Evolutionary conservation across 2,888 invertebrate genomes (phyloP).

Genomic region (Hydrotaea diabolus): DNA sequence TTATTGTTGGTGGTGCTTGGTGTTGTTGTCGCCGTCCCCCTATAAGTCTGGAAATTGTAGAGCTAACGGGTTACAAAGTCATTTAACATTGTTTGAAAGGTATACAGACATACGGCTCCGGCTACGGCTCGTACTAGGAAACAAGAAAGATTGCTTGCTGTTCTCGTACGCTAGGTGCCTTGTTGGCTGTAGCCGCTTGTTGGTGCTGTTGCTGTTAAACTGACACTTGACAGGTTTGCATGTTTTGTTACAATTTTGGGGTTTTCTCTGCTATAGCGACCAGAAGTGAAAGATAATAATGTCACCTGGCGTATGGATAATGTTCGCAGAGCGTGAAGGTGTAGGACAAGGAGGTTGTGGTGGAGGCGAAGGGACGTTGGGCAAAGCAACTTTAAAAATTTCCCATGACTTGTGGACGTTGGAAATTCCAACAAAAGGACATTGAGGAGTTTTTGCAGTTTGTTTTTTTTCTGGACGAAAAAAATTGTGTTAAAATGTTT

Average conservation of each 20-base stretch:
- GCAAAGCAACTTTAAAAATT: background rate
- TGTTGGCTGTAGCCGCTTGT: constrained; percentile 59
- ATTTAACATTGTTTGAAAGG: constrained; percentile 63
- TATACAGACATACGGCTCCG: background rate
- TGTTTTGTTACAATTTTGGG: constrained; percentile 67
- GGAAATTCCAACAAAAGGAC: background rate
- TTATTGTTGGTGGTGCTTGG: background rate
- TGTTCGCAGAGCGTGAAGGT: background rate
- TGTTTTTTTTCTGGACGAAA: too few relatives aligned
- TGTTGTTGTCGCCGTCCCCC: background rate
- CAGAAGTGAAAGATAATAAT: constrained; percentile 64
- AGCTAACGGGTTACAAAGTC: constrained; percentile 61
- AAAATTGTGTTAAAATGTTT: too few relatives aligned
- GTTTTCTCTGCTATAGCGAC: constrained; percentile 52
- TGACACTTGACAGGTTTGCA: constrained; percentile 68
- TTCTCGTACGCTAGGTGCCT: constrained; percentile 23
- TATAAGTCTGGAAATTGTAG: constrained; percentile 58
- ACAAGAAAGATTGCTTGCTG: constrained; percentile 31
- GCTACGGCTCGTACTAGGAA: background rate
- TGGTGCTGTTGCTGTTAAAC: constrained; percentile 66
- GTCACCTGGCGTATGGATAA: constrained; percentile 58
- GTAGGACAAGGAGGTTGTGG: background rate
- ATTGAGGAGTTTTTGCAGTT: background rate
- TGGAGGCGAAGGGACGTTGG: background rate
- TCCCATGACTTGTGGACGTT: background rate